Conservation (phyloP, 2,113 vertebrate species). For the Penelope pileata region DNA sequence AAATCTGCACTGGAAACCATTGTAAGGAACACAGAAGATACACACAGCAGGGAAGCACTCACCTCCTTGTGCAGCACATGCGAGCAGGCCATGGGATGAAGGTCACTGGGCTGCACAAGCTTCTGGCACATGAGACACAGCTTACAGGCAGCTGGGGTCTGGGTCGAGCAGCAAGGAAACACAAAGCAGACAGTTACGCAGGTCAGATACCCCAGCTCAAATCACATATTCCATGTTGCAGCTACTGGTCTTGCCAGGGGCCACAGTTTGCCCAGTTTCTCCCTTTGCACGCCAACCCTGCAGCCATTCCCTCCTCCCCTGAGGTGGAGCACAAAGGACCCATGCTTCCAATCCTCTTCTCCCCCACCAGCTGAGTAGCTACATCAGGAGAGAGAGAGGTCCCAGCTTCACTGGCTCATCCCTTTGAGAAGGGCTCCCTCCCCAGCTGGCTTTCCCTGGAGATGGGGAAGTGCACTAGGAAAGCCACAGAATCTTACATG, state of each 20-base stretch:
- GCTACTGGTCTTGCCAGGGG: accelerated
- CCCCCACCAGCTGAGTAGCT: neutral
- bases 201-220: neutral
- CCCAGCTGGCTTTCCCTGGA: neutral
- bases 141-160: constrained; percentile 75
- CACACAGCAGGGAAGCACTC: neutral
- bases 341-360: accelerated
- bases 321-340: accelerated
- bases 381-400: neutral
- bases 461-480: accelerated
- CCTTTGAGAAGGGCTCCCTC: neutral
- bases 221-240: accelerated
- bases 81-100: constrained; percentile 86
- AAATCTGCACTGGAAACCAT: accelerated
- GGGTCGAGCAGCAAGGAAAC: neutral
- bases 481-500: constrained; percentile 71
- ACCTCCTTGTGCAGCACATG: constrained; percentile 90
- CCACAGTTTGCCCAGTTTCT: accelerated
- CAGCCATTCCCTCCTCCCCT: accelerated
- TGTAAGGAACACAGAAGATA: neutral
- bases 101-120: constrained; percentile 81
- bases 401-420: neutral
- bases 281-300: accelerated
- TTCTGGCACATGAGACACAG: constrained; percentile 94
- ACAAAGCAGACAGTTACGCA: neutral